These are phyloP conservation scores for Neodiprion virginianus DNA, from an alignment of 1,140 invertebrate genomes.

Conservation along the genomic window DNA sequence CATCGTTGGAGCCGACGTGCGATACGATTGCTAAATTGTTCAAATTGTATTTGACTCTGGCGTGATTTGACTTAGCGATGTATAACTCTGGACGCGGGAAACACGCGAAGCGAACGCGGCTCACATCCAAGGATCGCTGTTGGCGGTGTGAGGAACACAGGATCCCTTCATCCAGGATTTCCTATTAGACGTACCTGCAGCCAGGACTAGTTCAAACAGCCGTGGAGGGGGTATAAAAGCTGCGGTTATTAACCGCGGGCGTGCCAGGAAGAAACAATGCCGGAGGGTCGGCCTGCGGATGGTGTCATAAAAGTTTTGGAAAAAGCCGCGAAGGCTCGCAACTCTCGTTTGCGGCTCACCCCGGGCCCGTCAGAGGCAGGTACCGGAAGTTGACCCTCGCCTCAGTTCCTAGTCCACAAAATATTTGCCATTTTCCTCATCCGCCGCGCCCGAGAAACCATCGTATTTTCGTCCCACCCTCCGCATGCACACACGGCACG, in stretches of 20 bases:
- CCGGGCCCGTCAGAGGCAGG: not conserved
- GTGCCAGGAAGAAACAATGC: constrained; percentile 2
- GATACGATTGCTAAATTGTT: no score
- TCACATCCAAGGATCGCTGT: no score
- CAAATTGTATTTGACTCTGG: no score
- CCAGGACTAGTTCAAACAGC: not conserved
- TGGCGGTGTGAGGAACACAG: not conserved
- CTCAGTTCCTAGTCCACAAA: not conserved
- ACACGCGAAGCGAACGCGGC: no score
- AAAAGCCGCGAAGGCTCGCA: no score
- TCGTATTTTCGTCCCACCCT: not conserved
- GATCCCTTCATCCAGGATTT: not conserved
- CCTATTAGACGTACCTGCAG: no score
- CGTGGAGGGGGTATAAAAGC: not conserved
- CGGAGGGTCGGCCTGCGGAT: not conserved
- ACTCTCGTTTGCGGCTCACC: not conserved
- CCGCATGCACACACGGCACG: not conserved
- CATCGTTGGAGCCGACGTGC: no score
- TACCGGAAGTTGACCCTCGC: not conserved
- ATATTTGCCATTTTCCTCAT: not conserved
- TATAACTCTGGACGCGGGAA: no score
- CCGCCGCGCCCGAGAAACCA: no score
- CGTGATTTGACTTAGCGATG: no score
- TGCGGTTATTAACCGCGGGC: not conserved
- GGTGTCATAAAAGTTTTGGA: not conserved